Conservation (phyloP, 2,113 vertebrate genomes). For the Menidia beryllina region DNA sequence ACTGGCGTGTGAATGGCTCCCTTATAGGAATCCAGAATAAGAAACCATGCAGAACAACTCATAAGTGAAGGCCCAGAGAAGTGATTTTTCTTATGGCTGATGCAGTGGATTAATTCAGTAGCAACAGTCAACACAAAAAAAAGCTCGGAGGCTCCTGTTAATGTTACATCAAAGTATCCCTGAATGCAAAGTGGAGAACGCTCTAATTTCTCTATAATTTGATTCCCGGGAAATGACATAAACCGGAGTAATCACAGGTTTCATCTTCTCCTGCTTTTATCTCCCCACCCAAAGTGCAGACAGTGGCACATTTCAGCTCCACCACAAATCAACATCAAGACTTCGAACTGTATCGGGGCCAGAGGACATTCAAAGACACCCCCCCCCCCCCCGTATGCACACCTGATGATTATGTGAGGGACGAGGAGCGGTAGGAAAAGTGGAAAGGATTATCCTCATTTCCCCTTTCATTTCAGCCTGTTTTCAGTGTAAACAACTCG, state of each 20-base stretch:
- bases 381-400: neutral
- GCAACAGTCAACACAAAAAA: constrained; percentile 8
- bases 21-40: constrained; percentile 33
- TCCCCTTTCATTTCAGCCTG: constrained; percentile 24
- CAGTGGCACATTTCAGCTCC: constrained; percentile 31
- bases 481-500: constrained; percentile 47
- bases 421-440: constrained; percentile 2
- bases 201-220: constrained; percentile 64
- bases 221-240: constrained; percentile 49
- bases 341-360: constrained; percentile 6
- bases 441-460: neutral
- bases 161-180: constrained; percentile 16
- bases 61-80: neutral
- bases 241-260: constrained; percentile 67
- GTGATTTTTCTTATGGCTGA: neutral
- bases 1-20: constrained; percentile 11
- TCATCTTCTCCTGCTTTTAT: constrained; percentile 54
- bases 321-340: constrained; percentile 39
- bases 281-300: constrained; percentile 64
- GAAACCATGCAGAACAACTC: constrained; percentile 16
- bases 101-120: constrained; percentile 6
- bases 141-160: neutral
- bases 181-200: constrained; percentile 39
- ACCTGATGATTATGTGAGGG: neutral
- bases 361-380: neutral